Evolutionary conservation across 2,113 vertebrate genomes (phyloP), one percentile per base, ranked within the genome.

Genomic region (Scartelaos histophorus): DNA sequence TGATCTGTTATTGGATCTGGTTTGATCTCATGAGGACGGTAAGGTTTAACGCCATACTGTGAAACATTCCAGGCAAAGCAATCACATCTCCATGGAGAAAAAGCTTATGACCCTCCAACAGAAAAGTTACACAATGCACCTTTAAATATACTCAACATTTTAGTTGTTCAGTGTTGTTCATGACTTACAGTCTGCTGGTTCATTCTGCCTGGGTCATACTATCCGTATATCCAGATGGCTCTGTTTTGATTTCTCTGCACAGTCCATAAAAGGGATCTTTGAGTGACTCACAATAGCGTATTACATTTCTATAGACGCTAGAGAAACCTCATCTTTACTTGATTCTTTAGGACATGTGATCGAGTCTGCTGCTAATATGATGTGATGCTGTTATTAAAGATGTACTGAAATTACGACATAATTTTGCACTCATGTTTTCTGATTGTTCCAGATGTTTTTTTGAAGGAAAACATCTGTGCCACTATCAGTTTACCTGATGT

Each of bases 401-500:
- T 25, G 25, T 60, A 15, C 17, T 60, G 22, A 7, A 60, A 60
- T 17, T 29, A 24, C 16, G 34, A 7, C 29, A 29, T 60, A 3
- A 29, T 61, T 61, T 17, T 35, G 25, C 13, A 10, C 21, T 58
- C 21, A 29, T 4, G 16, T 29, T 17, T 17, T 34, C 25, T 35
- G 58, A 34, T 35, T 35, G 13, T 35, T 17, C 25, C 58, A 61
- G 58, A 35, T 61, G 25, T 35, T 35, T 19, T n/a, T 62, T 19
- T 19, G 22, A 38, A 38, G 29, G 19, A 64, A 38, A 5, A 61
- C 58, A 35, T 19, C 21, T 58, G 29, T 13, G 7, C 16, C 60
- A 19, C 15, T 62, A 16, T 64, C 29, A 64, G 17, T 35, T 38
- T 64, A 64, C 61, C 61, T 64, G 29, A 64, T 16, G 34, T 64